A percentile compares a stretch with the other conserved stretches of the same genome.
Evolutionary conservation across 2,888 invertebrate species (phyloP).

Genomic region (Oscheius myriophilus): DNA sequence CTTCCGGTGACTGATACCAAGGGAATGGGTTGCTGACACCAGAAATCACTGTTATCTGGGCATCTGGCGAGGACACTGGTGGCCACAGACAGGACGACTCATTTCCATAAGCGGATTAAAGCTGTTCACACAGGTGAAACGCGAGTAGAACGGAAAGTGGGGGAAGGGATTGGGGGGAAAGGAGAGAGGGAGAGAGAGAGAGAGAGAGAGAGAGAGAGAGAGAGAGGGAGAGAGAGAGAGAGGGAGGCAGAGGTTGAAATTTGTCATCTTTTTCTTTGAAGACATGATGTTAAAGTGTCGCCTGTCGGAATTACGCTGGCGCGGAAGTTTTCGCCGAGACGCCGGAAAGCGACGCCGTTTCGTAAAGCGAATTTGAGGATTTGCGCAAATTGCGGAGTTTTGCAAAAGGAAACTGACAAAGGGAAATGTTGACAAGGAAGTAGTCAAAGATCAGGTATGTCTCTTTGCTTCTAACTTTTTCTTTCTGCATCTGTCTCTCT

Average conservation of each 20-base stretch:
- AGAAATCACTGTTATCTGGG: no score
- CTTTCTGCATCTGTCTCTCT: neutral
- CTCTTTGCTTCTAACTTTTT: no score
- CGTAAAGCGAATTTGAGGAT: neutral
- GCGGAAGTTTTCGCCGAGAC: neutral
- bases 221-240: conserved; percentile 5
- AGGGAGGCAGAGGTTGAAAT: conserved; percentile 22
- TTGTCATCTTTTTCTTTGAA: no score
- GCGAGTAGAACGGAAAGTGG: neutral
- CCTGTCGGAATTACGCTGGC: neutral
- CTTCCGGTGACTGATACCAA: no score
- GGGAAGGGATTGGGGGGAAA: neutral
- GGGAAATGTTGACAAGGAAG: conserved; percentile 3
- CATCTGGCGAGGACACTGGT: neutral
- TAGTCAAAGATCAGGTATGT: no score
- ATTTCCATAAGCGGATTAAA: neutral
- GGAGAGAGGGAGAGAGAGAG: conserved; percentile 14
- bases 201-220: conserved; percentile 1
- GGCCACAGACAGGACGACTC: neutral
- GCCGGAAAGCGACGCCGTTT: neutral
- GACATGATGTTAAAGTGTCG: no score
- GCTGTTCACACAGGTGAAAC: neutral
- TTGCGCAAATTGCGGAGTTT: neutral
- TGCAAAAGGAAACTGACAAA: neutral
- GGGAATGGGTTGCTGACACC: no score